These are phyloP conservation scores for Stenotaenia linearis DNA, from an alignment of 2,888 invertebrate genomes.

Conservation along the genomic window DNA sequence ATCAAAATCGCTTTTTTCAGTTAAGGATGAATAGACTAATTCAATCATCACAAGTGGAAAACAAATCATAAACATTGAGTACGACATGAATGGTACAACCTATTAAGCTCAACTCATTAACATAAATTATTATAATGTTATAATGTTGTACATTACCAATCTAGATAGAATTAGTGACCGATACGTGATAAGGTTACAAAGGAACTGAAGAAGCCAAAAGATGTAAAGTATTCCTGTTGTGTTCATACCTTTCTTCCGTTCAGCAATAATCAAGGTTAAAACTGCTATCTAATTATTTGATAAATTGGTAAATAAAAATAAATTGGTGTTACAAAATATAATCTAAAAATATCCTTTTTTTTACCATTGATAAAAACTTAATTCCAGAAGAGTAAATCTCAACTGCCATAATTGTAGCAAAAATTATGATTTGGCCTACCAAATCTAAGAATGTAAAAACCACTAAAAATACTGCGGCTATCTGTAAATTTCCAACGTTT, in stretches of 20 bases:
- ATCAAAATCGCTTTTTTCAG: neutral
- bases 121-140: no score
- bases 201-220: slow-evolving; percentile 17
- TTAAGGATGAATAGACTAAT: neutral
- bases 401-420: neutral
- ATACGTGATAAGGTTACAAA: slow-evolving; percentile 14
- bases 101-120: neutral
- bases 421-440: neutral
- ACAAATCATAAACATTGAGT: neutral
- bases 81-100: neutral
- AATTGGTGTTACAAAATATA: neutral
- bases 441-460: neutral
- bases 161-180: neutral
- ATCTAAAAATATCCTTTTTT: neutral
- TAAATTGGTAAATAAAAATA: no score
- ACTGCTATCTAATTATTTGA: neutral
- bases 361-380: neutral
- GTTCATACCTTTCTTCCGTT: slow-evolving; percentile 16
- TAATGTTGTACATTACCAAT: no score
- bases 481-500: neutral
- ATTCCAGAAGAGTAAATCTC: neutral
- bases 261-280: neutral
- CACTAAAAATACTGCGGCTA: neutral
- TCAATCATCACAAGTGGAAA: neutral
- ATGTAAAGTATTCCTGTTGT: slow-evolving; percentile 17